Evolutionary conservation across 2,113 vertebrate species (phyloP).

Genomic region (Cyrtonyx montezumae): DNA sequence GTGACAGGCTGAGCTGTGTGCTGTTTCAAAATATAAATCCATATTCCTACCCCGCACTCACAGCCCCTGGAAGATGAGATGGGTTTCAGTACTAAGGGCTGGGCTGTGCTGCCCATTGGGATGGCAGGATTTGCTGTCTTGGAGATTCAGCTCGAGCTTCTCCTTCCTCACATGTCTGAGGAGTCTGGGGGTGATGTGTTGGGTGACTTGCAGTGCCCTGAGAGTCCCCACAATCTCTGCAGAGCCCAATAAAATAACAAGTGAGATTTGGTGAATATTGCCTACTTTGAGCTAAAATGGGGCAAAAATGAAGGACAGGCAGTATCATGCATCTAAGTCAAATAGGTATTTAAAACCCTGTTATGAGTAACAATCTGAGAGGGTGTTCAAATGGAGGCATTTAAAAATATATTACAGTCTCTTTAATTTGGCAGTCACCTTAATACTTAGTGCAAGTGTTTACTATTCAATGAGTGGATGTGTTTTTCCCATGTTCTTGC

Average conservation of each 20-base stretch:
- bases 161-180: fast-evolving
- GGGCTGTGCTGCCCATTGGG: fast-evolving
- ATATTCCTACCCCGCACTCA: fast-evolving
- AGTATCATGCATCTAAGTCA: not conserved
- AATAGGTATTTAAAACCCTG: not conserved
- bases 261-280: not conserved
- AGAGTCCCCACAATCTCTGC: not conserved
- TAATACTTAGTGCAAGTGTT: not conserved
- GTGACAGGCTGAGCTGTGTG: not conserved
- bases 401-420: not conserved
- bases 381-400: not conserved
- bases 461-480: not conserved
- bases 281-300: not conserved
- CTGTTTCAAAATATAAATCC: not conserved
- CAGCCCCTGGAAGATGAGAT: not conserved
- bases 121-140: not conserved
- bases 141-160: fast-evolving
- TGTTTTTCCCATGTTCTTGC: conserved; percentile 24
- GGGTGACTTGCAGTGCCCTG: not conserved
- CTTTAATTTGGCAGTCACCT: not conserved
- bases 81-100: fast-evolving
- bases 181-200: fast-evolving
- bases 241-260: not conserved
- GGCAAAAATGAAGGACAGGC: not conserved
- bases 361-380: not conserved